A percentile compares a stretch with the other conserved stretches of the same genome.
These are phyloP conservation scores for Leptinotarsa juncta DNA, from an alignment of 2,888 invertebrate genomes.

Conservation along the genomic window DNA sequence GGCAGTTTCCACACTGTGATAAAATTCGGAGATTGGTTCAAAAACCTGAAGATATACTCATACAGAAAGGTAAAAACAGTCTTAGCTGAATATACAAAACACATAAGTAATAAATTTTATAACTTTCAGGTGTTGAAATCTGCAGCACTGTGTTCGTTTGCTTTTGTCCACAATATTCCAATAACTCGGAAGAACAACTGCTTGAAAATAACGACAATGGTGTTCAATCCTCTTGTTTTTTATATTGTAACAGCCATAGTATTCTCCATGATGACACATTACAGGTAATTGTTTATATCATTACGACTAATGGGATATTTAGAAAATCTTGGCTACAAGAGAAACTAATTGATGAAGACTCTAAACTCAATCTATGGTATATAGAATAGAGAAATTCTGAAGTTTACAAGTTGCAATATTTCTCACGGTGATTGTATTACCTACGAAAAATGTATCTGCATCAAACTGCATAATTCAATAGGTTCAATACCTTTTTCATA, in stretches of 20 bases:
- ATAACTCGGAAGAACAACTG: conserved; percentile 54
- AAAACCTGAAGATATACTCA: conserved; percentile 58
- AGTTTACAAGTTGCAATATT: too few species aligned
- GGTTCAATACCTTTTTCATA: too few species aligned
- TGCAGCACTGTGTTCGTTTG: conserved; percentile 63
- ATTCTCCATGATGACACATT: conserved; percentile 65
- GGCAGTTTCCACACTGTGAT: conserved; percentile 64
- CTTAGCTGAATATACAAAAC: background rate
- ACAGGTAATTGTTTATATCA: conserved; percentile 60
- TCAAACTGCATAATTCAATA: too few species aligned
- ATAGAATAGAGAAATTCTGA: too few species aligned
- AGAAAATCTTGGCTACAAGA: too few species aligned
- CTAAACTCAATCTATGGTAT: too few species aligned
- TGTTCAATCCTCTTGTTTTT: conserved; percentile 62
- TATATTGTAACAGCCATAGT: conserved; percentile 57
- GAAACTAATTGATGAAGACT: too few species aligned
- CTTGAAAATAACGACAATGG: conserved; percentile 58
- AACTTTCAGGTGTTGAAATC: conserved; percentile 62
- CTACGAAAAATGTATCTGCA: too few species aligned
- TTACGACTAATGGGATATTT: background rate
- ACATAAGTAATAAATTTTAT: background rate
- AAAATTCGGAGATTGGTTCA: conserved; percentile 61
- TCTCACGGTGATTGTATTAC: too few species aligned
- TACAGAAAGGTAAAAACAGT: conserved; percentile 56
- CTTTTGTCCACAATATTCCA: conserved; percentile 63